Evolutionary conservation across 2,888 invertebrate genomes (phyloP).

Genomic region (Acronicta alni): DNA sequence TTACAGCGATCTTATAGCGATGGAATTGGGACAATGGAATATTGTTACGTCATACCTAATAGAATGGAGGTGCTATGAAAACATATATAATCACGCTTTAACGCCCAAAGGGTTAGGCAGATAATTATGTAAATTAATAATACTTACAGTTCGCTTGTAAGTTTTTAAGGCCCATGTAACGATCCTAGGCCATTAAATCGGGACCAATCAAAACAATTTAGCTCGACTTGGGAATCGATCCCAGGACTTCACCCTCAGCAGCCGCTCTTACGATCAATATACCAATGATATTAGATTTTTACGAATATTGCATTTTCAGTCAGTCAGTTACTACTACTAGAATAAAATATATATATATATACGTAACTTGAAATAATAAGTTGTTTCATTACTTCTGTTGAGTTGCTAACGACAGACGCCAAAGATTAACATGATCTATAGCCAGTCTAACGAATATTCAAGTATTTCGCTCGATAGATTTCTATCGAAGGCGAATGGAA

Average conservation of each 20-base stretch:
- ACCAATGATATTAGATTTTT: too few species aligned
- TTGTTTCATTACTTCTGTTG: background rate
- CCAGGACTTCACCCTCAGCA: too few species aligned
- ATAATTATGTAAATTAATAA: too few species aligned
- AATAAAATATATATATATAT: background rate
- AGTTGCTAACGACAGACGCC: slow-evolving; percentile 26
- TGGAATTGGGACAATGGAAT: slow-evolving; percentile 20
- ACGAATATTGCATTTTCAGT: too few species aligned
- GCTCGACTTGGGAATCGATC: too few species aligned
- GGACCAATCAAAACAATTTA: too few species aligned
- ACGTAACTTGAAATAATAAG: slow-evolving; percentile 4
- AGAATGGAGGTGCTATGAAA: slow-evolving; percentile 5
- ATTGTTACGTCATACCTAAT: slow-evolving; percentile 24
- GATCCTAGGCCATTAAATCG: too few species aligned
- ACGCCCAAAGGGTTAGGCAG: too few species aligned
- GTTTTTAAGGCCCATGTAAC: too few species aligned
- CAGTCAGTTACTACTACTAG: too few species aligned
- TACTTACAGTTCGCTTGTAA: too few species aligned
- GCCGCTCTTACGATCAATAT: too few species aligned
- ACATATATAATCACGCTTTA: background rate
- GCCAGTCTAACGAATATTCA: slow-evolving; percentile 57
- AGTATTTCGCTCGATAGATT: slow-evolving; percentile 68
- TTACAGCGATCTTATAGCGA: slow-evolving; percentile 44
- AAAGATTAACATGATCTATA: slow-evolving; percentile 37
- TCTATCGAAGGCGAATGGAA: slow-evolving; percentile 70